These are phyloP conservation scores for Cottoperca gobio DNA, from an alignment of 2,797 vertebrate genomes.

Conservation along the genomic window DNA sequence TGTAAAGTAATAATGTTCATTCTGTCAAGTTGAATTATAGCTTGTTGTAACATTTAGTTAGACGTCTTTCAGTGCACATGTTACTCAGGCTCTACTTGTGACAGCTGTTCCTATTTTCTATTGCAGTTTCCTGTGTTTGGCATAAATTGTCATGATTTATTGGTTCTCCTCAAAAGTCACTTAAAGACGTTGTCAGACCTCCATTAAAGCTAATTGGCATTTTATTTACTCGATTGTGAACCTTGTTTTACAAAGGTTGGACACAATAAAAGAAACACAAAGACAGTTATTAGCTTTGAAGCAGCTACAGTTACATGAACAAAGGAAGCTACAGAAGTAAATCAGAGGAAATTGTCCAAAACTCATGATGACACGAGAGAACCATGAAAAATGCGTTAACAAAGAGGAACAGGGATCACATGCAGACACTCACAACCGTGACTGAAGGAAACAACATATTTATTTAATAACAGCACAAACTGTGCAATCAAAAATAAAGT, in stretches of 20 bases:
- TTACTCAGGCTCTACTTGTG: slow-evolving; percentile 12
- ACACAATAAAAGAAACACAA: background rate
- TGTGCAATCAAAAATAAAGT: background rate
- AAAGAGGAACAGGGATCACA: slow-evolving; percentile 39
- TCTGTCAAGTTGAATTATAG: background rate
- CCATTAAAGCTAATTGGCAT: background rate
- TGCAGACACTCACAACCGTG: background rate
- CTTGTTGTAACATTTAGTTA: background rate
- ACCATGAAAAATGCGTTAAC: slow-evolving; percentile 42
- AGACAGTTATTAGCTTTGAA: background rate
- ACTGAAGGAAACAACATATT: slow-evolving; percentile 18
- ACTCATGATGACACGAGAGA: slow-evolving; percentile 15
- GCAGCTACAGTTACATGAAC: background rate
- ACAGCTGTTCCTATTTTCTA: slow-evolving; percentile 39
- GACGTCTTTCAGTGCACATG: background rate
- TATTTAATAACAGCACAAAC: background rate
- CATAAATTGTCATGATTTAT: slow-evolving; percentile 25
- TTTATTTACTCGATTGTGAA: slow-evolving; percentile 1
- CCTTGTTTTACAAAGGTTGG: background rate
- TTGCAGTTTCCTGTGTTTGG: slow-evolving; percentile 31
- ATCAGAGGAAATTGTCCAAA: slow-evolving; percentile 8
- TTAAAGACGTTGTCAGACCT: background rate
- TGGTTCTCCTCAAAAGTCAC: background rate
- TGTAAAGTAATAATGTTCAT: background rate
- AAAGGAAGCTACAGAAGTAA: slow-evolving; percentile 5